Base-by-base conservation (phyloP, 37 sponge, comb jelly and placozoan species). In the Agelas oroides region DNA sequence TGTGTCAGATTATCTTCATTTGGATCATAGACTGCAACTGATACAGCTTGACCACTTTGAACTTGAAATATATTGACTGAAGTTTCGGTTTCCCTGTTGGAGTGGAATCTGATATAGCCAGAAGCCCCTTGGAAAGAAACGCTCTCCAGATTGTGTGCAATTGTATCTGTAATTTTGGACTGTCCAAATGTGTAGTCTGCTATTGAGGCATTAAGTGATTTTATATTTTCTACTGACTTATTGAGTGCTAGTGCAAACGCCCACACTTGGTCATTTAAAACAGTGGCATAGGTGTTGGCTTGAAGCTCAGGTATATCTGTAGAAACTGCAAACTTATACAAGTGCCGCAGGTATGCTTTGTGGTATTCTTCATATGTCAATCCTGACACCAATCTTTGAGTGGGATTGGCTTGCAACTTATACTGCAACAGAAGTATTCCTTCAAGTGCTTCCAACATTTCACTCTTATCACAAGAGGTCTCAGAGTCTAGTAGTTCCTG, bases 221-320 rank as follows among this genome's bases (percentile, higher is more conserved):
- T 37, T 32, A 78, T 37, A 32, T 0, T 5, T 27, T 37, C 60
- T 24, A 77, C 8, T n/a, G 86, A 86, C 0, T 36, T 77, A 75
- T 86, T 80, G n/a, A 87, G 53, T 15, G 87, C 87, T 31, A 79
- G 41, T 24, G 74, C 81, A 80, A 80, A 65, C 5, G 87, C 74
- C 81, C 80, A 87, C 30, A 87, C 81, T 40, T 71, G 64, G 59
- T 87, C 87, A 73, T 87, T 74, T 27, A 87, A 53, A 3, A 39
- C 5, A 36, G 62, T 78, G 17, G 81, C 80, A 40, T 73, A 87
- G 1, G 41, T 24, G 59, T 38, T 71, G 2, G 59, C 81, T 53
- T 55, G 23, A 5, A 66, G 39, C 31, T 65, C n/a, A 21, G 35
- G 18, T 37, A 32, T 25, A 54, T n/a, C 61, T 25, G 33, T 73